Percentiles rank a stretch among this genome's conserved stretches.
Evolutionary conservation across 2,113 vertebrate species (phyloP).

Genomic region (Eclectus roratus): DNA sequence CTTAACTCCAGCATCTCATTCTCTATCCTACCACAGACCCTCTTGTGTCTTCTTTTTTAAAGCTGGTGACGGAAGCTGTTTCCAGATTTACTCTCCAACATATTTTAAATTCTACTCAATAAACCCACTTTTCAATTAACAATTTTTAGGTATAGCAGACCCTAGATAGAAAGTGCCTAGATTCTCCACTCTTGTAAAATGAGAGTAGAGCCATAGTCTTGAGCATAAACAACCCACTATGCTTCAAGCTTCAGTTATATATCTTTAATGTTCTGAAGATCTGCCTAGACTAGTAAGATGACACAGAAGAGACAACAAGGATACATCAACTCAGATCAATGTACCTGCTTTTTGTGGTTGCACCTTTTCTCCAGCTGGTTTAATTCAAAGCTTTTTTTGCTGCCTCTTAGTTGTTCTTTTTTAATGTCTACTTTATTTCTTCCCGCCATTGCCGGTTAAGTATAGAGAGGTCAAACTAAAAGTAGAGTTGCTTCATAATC

Average conservation of each 20-base stretch:
- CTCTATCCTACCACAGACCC: neutral
- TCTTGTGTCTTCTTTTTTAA: neutral
- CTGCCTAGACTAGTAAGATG: neutral
- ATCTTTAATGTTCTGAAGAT: neutral
- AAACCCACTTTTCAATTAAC: neutral
- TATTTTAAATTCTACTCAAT: neutral
- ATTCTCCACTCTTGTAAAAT: neutral
- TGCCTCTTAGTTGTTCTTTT: neutral
- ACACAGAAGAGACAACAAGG: neutral
- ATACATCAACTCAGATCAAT: neutral
- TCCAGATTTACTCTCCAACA: neutral
- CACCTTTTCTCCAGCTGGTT: neutral
- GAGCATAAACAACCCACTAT: neutral
- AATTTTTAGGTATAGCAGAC: neutral
- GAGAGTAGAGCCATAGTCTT: neutral
- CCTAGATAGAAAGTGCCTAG: neutral
- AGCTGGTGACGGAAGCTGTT: neutral
- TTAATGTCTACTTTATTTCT: neutral
- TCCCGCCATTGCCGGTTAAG: neutral
- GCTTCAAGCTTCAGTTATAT: neutral
- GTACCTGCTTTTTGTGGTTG: neutral
- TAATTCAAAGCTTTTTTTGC: neutral
- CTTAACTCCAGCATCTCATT: neutral
- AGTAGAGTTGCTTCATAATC: neutral
- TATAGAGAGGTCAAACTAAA: neutral